Conservation (phyloP, 2,797 vertebrate genomes). For the Chelmon rostratus region DNA sequence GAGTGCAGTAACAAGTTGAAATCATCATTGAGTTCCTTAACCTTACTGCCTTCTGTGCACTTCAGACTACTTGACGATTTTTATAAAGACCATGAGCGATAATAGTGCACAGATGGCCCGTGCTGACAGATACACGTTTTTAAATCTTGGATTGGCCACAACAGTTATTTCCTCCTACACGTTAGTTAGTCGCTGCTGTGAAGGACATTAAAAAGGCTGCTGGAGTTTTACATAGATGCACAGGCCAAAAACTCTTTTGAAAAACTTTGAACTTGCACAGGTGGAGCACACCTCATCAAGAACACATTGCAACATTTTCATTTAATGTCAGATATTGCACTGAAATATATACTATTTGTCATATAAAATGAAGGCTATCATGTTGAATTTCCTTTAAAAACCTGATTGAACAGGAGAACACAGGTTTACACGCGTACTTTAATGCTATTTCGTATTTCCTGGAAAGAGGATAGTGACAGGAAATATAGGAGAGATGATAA, state of each 20-base stretch:
- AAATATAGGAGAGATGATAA: not conserved
- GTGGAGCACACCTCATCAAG: not conserved
- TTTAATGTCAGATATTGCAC: not conserved
- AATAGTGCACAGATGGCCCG: slow-evolving; percentile 45
- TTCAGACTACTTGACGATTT: slow-evolving; percentile 41
- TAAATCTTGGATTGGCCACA: slow-evolving; percentile 3
- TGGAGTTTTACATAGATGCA: not conserved
- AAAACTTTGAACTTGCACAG: not conserved
- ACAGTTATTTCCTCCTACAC: slow-evolving; percentile 18
- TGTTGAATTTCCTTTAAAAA: slow-evolving; percentile 1
- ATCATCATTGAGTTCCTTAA: slow-evolving; percentile 34
- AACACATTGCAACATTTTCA: not conserved
- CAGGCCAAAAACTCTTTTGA: too few relatives aligned
- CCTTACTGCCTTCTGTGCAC: slow-evolving; percentile 35
- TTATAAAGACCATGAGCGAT: slow-evolving; percentile 33
- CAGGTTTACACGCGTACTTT: not conserved
- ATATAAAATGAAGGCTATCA: not conserved
- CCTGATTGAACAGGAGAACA: not conserved
- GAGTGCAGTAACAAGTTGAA: slow-evolving; percentile 40
- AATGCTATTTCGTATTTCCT: not conserved
- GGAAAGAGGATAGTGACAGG: not conserved
- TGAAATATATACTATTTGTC: not conserved
- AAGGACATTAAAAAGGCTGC: not conserved
- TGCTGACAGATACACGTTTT: slow-evolving; percentile 22
- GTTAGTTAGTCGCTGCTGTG: slow-evolving; percentile 7